phyloP scores from a whole-genome alignment of 2,888 invertebrate species.

The Ceriagrion tenellum region DNA sequence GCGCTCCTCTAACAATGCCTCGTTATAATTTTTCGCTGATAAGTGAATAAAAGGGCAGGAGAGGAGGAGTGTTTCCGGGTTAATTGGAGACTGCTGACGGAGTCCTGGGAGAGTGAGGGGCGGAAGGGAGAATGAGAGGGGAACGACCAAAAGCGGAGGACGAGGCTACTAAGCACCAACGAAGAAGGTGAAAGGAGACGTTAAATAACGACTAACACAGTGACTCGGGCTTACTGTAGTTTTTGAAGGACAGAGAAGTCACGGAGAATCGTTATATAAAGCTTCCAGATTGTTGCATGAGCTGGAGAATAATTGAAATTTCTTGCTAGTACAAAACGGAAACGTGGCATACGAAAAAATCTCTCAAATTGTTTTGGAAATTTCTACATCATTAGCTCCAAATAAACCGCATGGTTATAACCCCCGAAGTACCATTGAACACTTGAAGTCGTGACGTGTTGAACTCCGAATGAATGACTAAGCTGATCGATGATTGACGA shows the following conservation, averaged over 20 bases:
- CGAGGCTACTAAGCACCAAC: not conserved
- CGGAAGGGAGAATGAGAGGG: not conserved
- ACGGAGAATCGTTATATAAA: not conserved
- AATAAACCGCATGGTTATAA: no score
- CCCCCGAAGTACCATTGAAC: no score
- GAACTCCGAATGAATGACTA: no score
- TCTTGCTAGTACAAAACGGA: no score
- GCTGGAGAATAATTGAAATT: no score
- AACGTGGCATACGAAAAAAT: no score
- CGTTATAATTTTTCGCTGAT: not conserved
- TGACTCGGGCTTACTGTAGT: not conserved
- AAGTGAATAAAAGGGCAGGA: not conserved
- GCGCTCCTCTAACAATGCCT: not conserved
- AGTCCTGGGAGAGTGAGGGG: not conserved
- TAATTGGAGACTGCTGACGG: not conserved
- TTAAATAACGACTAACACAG: not conserved
- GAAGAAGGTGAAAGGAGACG: not conserved
- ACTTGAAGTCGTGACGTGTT: no score
- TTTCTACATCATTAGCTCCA: no score
- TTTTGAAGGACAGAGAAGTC: not conserved
- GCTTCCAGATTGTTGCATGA: no score
- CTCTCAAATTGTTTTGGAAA: no score
- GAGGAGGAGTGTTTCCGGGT: not conserved
- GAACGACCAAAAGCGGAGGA: not conserved
- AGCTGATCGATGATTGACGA: no score